Base-by-base conservation (phyloP, 2,888 invertebrate species). In the Luperina nickerlii region DNA sequence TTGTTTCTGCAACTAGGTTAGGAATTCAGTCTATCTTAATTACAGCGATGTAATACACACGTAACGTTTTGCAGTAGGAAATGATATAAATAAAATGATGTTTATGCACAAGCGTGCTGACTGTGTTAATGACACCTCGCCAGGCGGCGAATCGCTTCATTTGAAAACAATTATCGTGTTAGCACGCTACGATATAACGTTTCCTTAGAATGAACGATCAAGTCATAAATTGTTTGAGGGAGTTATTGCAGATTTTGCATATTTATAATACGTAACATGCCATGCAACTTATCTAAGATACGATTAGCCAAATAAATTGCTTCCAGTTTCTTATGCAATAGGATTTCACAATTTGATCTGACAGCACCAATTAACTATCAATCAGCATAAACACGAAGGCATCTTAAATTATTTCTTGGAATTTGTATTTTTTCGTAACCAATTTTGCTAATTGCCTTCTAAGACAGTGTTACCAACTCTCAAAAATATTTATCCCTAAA, bases 141-240 rank as follows among this genome's bases (percentile, higher is more conserved):
- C 79, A 78, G 83, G 77, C 84, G 70, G 87, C 78, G 76, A 85
- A 89, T 86, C 87, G 81, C 85, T 93, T 93, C 90, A 91, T 91
- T 93, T 88, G 90, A 94, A 94, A 92, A 91, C 92, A 92, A 93
- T 92, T 92, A 92, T 83, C 90, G 87, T 79, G 81, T 85, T 82
- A 87, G 90, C 93, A 92, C 91, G 92, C 93, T 88, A 93, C 88
- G 83, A 83, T 85, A 73, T 81, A 85, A 82, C 72, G 67, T 85
- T 89, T 88, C 88, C 88, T 86, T 80, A 88, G 87, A 92, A 90
- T 85, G 48, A 84, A 83, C 81, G 76, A 85, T 87, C 83, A 81
- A 86, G 70, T 87, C 81, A 86, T 86, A 78, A 71, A 83, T 75
- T 67, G 45, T 75, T 76, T 68, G 51, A 75, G 20, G 38, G 32